These are phyloP conservation scores for fruit fly (Drosophila melanogaster) DNA, from an alignment of 1,140 invertebrate species.

Conservation along the genomic window Release_6_plus_ISO1_MT NC_004354.4:13881001-13881500, in stretches of 20 bases:
- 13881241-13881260: constrained; percentile 73
- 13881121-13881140: constrained; percentile 10
- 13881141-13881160: neutral
- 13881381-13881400: constrained; percentile 8
- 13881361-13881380: neutral
- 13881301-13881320: constrained; percentile 27
- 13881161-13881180: constrained; percentile 33
- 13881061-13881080: constrained; percentile 58
- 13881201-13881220: constrained; percentile 24
- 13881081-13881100: constrained; percentile 67
- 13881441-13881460: neutral
- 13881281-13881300: constrained; percentile 62
- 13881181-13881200: constrained; percentile 56
- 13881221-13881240: constrained; percentile 41
- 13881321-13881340: constrained; percentile 17
- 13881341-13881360: constrained; percentile 37
- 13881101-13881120: constrained; percentile 33
- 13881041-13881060: constrained; percentile 10
- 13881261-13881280: constrained; percentile 71
- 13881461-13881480: constrained; percentile 6
- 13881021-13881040: constrained; percentile 17
- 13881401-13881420: neutral
- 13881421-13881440: constrained; percentile 47
- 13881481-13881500: neutral
- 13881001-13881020: constrained; percentile 21